Evolutionary conservation across 2,888 invertebrate genomes (phyloP), one percentile per base, ranked within the genome.

Genomic region (Hypolimnas misippus): DNA sequence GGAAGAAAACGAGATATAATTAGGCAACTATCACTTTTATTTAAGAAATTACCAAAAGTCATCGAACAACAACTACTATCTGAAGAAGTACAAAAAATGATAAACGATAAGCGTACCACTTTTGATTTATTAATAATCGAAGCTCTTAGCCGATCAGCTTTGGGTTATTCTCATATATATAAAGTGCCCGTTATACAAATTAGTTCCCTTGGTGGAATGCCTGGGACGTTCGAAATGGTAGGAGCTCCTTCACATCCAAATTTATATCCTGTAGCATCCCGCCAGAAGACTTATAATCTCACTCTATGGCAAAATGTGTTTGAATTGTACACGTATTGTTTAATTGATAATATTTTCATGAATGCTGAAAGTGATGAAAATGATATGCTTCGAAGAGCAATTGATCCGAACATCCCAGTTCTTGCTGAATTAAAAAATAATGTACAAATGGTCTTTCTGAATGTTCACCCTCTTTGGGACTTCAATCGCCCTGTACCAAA

Each of bases 401-500:
- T 67, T 29, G 68, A 69, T 5, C 7, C 12, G 42, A 60, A 63
- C 44, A 49, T 57, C 1, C 70, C 75, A 10, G 38, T 65, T 3
- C 19, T 78, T 0, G 53, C 40, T 4, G 73, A 78, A n/a, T 62
- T 79, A 16, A 62, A 66, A n/a, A 70, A 74, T 3, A 82, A 82
- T 60, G 72, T 87, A 0, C 79, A 78, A 38, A 73, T 82, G 75
- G 10, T 77, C 7, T 82, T 91, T 55, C 62, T 87, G 6, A 92
- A 92, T 68, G 72, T 78, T 0, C 82, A 89, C 74, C 80, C 83
- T 0, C 59, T 84, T 14, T 82, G 82, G 72, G 76, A 76, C 49
- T 72, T 72, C 4, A 79, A 79, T 44, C 72, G 75, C 10, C 92
- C 92, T 0, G 71, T 86, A 0, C 81, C 89, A 10, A 84, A 89